Evolutionary conservation across 2,113 vertebrate genomes (phyloP), one percentile per base, ranked within the genome.

Genomic region (Chaetorhynchus papuensis): DNA sequence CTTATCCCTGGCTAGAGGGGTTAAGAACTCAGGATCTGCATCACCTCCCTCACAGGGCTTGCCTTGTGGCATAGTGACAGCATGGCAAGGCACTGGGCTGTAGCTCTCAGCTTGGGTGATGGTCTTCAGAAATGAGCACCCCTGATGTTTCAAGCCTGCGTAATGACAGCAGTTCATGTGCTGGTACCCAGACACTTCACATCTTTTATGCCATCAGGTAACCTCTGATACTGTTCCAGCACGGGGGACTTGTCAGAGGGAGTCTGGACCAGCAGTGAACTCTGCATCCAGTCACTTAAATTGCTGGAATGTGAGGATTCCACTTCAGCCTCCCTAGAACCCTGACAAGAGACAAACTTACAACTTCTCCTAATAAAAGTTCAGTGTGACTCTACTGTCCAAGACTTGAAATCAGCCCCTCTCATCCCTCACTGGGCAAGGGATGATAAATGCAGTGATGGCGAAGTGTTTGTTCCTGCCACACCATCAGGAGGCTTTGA

Each of bases 1-100:
- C 19, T 77, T 42, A 15, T 31, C 18, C 31, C 45, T 45, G 33
- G 14, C 9, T 24, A 50, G 57, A 31, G 37, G 31, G 44, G 44
- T 66, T 16, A 52, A 57, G 35, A 65, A 16, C 30, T 4, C 68
- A 50, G 33, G 44, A 12, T 85, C 42, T 63, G 30, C n/a, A 52
- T 74, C 11, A 0, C 27, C 20, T 57, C 41, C 20, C 45, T 76
- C 0, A 0, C 33, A 28, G 53, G 39, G 47, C 52, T 70, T 68
- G 30, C 68, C 33, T 39, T 31, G 17, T 45, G 71, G 33, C 54
- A 72, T 8, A 31, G 45, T 5, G 3, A 21, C 1, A 4, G 37
- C 35, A 8, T 14, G 13, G 31, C 37, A 6, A 3, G 8, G 64
- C 45, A 35, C 35, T 10, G 60, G 26, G 10, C 9, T 21, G 33